Evolutionary conservation across 2,888 invertebrate species (phyloP).

Genomic region (Phytoseiulus persimilis): DNA sequence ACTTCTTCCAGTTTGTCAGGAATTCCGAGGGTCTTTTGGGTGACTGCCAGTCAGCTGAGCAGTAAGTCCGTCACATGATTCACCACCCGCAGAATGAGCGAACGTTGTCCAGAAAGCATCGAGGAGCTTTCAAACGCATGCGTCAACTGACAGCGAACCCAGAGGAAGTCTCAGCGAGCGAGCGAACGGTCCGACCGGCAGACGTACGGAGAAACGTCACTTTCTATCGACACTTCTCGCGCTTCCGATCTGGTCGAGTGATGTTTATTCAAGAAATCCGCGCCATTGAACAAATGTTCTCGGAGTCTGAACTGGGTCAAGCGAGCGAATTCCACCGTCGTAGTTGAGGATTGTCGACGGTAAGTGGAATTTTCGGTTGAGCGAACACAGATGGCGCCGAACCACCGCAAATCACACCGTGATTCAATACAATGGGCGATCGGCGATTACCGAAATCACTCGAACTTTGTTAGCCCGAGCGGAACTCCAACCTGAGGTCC

Average conservation of each 20-base stretch:
- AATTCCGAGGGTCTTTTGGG: neutral
- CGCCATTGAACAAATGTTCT: neutral
- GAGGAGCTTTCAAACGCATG: neutral
- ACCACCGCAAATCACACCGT: neutral
- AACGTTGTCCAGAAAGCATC: neutral
- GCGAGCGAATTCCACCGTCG: neutral
- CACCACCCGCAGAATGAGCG: neutral
- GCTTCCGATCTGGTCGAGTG: constrained; percentile 5
- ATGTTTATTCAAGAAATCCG: neutral
- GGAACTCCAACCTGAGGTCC: no score
- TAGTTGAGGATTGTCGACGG: neutral
- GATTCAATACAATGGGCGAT: neutral
- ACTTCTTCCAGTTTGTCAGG: neutral
- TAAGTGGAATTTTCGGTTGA: neutral
- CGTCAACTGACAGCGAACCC: neutral
- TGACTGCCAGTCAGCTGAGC: neutral
- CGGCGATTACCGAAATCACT: no score
- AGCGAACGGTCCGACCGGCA: neutral
- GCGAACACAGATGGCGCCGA: neutral
- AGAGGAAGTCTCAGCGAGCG: neutral
- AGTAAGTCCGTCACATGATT: neutral
- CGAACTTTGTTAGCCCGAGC: no score
- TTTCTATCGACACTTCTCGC: neutral
- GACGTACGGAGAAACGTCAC: neutral
- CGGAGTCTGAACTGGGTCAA: neutral